Evolutionary conservation across 2,113 vertebrate species (phyloP).

Genomic region (Dipodomys merriami): DNA sequence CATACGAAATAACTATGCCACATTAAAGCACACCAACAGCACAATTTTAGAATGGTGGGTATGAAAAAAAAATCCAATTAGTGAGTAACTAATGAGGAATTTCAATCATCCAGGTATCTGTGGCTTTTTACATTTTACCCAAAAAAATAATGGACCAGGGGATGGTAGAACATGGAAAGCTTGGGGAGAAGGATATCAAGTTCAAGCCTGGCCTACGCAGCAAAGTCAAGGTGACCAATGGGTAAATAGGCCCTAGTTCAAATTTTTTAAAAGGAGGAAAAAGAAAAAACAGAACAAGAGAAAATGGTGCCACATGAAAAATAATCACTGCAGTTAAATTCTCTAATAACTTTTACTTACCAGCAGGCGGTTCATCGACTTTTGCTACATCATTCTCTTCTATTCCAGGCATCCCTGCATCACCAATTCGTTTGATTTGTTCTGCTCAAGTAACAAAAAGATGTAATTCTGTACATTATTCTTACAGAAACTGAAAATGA

Average conservation of each 20-base stretch:
- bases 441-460: slow-evolving; percentile 85
- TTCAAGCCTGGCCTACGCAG: background rate
- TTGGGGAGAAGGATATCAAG: background rate
- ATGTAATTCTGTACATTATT: slow-evolving; percentile 53
- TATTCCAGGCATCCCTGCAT: slow-evolving; percentile 98
- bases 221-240: background rate
- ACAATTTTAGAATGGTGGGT: background rate
- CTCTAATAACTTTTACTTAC: slow-evolving; percentile 83
- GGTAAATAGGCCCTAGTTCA: background rate
- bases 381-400: slow-evolving; percentile 97
- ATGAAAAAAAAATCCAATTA: background rate
- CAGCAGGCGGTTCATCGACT: slow-evolving; percentile 90
- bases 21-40: background rate
- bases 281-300: background rate
- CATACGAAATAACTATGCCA: background rate
- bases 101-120: slow-evolving; percentile 24
- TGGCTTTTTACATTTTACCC: slow-evolving; percentile 50
- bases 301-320: slow-evolving; percentile 61
- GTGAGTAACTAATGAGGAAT: slow-evolving; percentile 18
- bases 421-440: slow-evolving; percentile 91
- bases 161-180: too few relatives aligned
- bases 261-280: background rate
- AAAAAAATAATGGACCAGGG: background rate
- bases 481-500: slow-evolving; percentile 15
- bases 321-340: background rate